Evolutionary conservation across 2,888 invertebrate species (phyloP).

Genomic region (Parnassius smintheus): DNA sequence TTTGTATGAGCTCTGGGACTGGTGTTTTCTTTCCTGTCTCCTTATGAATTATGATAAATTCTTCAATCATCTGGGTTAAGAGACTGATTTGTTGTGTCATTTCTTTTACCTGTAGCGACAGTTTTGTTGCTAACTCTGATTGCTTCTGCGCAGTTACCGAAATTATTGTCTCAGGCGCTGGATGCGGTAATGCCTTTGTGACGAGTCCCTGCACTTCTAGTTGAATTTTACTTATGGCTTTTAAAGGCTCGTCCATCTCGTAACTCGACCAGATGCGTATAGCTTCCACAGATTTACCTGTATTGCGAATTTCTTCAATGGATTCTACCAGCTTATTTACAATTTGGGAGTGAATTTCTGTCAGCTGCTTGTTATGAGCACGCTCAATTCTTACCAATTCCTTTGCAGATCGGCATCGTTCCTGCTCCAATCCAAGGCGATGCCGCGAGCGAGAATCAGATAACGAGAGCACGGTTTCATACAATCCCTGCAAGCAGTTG

Average conservation of each 20-base stretch:
- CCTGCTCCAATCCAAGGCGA: not conserved
- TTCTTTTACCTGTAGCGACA: no score
- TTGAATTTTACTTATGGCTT: not conserved
- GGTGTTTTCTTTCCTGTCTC: no score
- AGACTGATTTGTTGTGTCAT: no score
- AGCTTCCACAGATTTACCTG: not conserved
- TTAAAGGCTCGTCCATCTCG: conserved; percentile 2
- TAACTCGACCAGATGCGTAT: not conserved
- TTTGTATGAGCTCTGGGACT: no score
- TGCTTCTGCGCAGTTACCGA: no score
- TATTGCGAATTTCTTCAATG: not conserved
- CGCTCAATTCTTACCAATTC: not conserved
- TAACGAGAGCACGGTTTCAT: not conserved
- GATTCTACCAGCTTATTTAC: not conserved
- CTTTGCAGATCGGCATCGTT: not conserved
- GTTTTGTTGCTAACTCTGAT: no score
- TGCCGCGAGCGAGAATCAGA: not conserved
- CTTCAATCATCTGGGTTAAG: no score
- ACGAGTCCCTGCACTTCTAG: not conserved
- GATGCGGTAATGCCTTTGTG: not conserved
- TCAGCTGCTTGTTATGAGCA: not conserved
- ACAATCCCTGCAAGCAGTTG: not conserved
- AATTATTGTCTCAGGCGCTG: no score
- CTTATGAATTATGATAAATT: no score
- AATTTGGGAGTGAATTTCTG: not conserved